Base-by-base conservation (phyloP, 2,888 invertebrate species). In the Chrysotoxum bicinctum region DNA sequence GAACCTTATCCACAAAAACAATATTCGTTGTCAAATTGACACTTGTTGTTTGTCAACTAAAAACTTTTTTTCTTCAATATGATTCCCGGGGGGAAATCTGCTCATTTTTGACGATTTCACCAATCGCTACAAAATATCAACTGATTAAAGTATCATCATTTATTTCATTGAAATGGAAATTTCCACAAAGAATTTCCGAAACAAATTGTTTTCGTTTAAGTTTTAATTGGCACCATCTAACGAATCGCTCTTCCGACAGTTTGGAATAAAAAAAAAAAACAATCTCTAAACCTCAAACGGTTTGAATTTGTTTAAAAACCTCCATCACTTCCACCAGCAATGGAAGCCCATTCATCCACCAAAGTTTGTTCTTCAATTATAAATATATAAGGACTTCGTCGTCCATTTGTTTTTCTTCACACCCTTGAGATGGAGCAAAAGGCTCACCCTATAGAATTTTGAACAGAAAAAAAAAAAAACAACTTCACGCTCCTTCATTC, bases 401-500 rank as follows among this genome's bases (percentile, higher is more conserved):
- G 58, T 58, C 21, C 37, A 58, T 58, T 9, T 58, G 21, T 58
- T 9, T 58, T 37, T 58, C 14, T 37, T 58, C 21, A 37, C 35
- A 37, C 37, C 19, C 35, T 21, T 19, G 12, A 8, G 7, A 37
- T n/a, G n/a, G 26, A 26, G 8, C 7, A 14, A 21, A 58, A 21
- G 1, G 3, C 37, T 21, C 37, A 14, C 35, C 10, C 32, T 40
- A 40, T 9, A 8, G 4, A 14, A 26, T 26, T 8, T 50, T 50
- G 0, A 12, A 14, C 23, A 2, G 7, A 1, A 3, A n/a, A 52
- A 16, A n/a, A 30, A 56, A 14, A 37, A 58, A 14, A 37, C 37
- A 37, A 37, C 37, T 37, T 58, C 58, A 58, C 26, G 23, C 60
- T 60, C 60, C 60, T 26, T 23, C 60, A 60, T 60, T 40, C 30